Evolutionary conservation across 2,797 vertebrate genomes (phyloP), one percentile per base, ranked within the genome.

Genomic region (Nothura maculosa): DNA sequence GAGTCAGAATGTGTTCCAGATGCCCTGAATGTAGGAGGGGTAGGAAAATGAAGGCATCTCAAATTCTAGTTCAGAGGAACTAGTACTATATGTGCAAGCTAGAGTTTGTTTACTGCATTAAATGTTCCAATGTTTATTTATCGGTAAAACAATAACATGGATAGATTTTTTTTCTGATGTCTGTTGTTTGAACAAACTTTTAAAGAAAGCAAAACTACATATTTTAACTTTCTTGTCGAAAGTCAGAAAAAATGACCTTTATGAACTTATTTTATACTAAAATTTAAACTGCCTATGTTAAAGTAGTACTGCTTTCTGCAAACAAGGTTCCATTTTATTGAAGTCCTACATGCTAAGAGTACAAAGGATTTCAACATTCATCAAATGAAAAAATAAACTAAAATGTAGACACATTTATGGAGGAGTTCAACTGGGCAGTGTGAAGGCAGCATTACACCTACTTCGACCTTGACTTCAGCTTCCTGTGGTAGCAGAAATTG

Each of bases 1-100:
- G 9, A 76, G 24, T 10, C 52, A 82, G 57, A 89, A 85, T 57
- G 48, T 7, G 6, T 87, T 94, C 68, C 89, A 94, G 68, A 90
- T 80, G 81, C 40, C n/a, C 25, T 70, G 34, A n/a, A 19, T 4
- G 15, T 80, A 43, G 64, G 30, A 80, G 27, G 40, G 61, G 36
- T 87, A 34, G 34, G 6, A 79, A 93, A 75, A 91, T 48, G 81
- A 82, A 34, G 20, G 16, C 36, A 68, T 58, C 36, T 87, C 90
- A 20, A 87, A 75, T 83, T 82, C 34, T 24, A 52, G 30, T 70
- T 94, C 87, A 36, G 43, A 77, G 32, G n/a, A 87, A 50, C 6
- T 52, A 38, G 22, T 68, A 36, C 20, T 86, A 17, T 38, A 13
- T 21, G 34, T 28, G 38, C 27, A 69, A 40, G 13, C 38, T 30